These are phyloP conservation scores for Percina caprodes DNA, from an alignment of 2,113 vertebrate species.

Conservation along the genomic window DNA sequence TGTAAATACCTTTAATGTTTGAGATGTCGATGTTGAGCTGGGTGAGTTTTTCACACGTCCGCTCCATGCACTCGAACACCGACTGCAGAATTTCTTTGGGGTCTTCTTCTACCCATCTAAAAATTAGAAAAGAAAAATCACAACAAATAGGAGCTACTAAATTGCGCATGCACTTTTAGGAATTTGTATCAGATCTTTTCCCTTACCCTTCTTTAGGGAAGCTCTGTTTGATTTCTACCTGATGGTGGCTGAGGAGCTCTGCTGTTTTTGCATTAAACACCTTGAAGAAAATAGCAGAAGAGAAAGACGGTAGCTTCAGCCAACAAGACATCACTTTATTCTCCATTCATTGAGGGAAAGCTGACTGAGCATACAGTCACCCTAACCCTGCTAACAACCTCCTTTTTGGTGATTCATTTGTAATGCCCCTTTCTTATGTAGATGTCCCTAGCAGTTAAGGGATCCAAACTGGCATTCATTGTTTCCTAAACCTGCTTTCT, in stretches of 20 bases:
- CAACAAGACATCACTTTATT: too few species aligned
- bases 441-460: not conserved
- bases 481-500: too few species aligned
- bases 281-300: conserved; percentile 70
- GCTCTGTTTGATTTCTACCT: conserved; percentile 96
- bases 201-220: conserved; percentile 97
- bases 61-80: conserved; percentile 97
- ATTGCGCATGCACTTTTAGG: not conserved
- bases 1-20: conserved; percentile 93
- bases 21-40: conserved; percentile 93
- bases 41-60: conserved; percentile 93
- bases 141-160: not conserved
- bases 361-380: too few species aligned
- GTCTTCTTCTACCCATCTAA: conserved; percentile 97
- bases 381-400: not conserved
- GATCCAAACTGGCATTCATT: not conserved
- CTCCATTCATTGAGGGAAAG: not conserved
- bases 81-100: conserved; percentile 95
- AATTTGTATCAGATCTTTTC: not conserved
- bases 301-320: not conserved
- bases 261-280: conserved; percentile 98
- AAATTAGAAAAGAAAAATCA: not conserved
- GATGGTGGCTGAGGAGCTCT: conserved; percentile 96
- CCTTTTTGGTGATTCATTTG: not conserved
- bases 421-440: not conserved